Evolutionary conservation across 2,888 invertebrate species (phyloP).

Genomic region (Hirtodrosophila duncani): DNA sequence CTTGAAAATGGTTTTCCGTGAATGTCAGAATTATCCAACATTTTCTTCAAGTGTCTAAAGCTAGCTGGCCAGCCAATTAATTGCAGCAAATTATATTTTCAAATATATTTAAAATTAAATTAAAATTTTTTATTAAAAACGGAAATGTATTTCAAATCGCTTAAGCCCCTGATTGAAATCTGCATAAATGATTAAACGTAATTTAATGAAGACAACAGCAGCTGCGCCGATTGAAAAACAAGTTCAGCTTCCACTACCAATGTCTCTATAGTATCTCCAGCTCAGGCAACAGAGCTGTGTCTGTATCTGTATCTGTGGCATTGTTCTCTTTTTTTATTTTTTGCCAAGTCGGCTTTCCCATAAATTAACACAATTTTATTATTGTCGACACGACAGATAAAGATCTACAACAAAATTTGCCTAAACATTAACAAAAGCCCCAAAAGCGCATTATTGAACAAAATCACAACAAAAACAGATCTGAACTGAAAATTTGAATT

Average conservation of each 20-base stretch:
- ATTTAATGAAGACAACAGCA: slow-evolving; percentile 61
- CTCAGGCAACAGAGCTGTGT: too few species aligned
- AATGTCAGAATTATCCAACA: too few species aligned
- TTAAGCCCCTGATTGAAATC: slow-evolving; percentile 56
- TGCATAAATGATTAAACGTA: slow-evolving; percentile 68
- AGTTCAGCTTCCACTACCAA: slow-evolving; percentile 46
- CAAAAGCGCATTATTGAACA: slow-evolving; percentile 36
- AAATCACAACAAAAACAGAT: slow-evolving; percentile 20
- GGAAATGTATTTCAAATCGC: slow-evolving; percentile 56
- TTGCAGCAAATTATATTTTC: slow-evolving; percentile 52
- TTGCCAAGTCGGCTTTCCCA: slow-evolving; percentile 50
- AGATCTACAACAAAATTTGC: slow-evolving; percentile 62
- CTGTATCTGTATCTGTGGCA: slow-evolving; percentile 5
- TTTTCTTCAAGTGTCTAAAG: too few species aligned
- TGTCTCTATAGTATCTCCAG: slow-evolving; percentile 21
- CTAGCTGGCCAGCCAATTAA: slow-evolving; percentile 37
- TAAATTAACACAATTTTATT: slow-evolving; percentile 73
- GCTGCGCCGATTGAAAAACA: slow-evolving; percentile 41
- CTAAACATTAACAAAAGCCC: slow-evolving; percentile 60
- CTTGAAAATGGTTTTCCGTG: neutral
- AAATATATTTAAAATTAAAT: slow-evolving; percentile 29
- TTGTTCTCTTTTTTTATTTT: slow-evolving; percentile 20
- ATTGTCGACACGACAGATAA: slow-evolving; percentile 69
- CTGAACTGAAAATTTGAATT: slow-evolving; percentile 58
- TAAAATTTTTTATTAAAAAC: slow-evolving; percentile 41